These are phyloP conservation scores for Pseudomyrmex sp. DNA, from an alignment of 1,140 invertebrate genomes.

Conservation along the genomic window DNA sequence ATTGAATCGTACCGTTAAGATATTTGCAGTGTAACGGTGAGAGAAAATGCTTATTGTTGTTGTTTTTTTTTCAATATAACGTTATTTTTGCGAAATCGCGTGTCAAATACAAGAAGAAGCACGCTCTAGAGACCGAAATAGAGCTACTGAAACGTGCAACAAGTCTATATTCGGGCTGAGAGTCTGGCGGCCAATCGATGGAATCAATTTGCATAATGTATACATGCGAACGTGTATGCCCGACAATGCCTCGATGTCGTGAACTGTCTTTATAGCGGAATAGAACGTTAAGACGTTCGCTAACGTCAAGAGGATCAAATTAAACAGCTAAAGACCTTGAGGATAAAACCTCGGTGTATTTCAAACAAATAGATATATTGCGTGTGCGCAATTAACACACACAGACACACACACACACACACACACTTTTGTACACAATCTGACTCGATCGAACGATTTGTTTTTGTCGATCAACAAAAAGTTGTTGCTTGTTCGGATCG, in stretches of 20 bases:
- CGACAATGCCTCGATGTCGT: slow-evolving; percentile 61
- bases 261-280: slow-evolving; percentile 45
- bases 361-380: background rate
- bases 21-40: background rate
- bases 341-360: slow-evolving; percentile 1
- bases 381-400: background rate
- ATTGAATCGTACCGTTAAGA: slow-evolving; percentile 3
- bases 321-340: background rate
- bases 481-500: background rate
- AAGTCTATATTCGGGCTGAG: slow-evolving; percentile 65
- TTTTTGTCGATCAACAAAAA: background rate
- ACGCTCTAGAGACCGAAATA: slow-evolving; percentile 21
- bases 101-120: slow-evolving; percentile 6
- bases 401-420: too few species aligned
- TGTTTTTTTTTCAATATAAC: slow-evolving; percentile 20
- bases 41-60: slow-evolving; percentile 25
- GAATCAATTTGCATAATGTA: slow-evolving; percentile 79
- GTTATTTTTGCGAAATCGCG: slow-evolving; percentile 63
- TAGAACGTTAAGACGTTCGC: slow-evolving; percentile 36
- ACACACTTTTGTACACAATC: background rate
- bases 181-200: slow-evolving; percentile 72
- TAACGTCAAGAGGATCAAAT: slow-evolving; percentile 27
- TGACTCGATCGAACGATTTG: background rate
- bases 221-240: slow-evolving; percentile 69
- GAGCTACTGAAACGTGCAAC: slow-evolving; percentile 67